phyloP scores from a whole-genome alignment of 53 echinoderm and acorn worm genomes.

The Astropecten irregularis region DNA sequence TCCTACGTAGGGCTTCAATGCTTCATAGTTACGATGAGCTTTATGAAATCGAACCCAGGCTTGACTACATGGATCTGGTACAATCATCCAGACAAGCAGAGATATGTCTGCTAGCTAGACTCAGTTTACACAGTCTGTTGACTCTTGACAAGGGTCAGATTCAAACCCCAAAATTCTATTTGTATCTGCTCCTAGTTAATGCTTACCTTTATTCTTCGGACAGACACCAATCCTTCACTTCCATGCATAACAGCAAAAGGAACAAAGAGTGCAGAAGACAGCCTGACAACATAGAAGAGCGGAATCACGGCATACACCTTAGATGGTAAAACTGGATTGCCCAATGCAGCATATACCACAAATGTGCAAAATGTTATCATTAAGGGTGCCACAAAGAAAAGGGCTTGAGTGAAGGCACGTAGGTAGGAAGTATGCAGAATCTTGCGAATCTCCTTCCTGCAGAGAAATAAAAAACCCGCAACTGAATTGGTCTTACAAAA shows the following conservation, averaged over 20 bases:
- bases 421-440: constrained; percentile 55
- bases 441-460: constrained; percentile 75
- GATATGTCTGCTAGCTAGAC: neutral
- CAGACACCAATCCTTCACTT: constrained; percentile 71
- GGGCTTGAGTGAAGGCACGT: constrained; percentile 72
- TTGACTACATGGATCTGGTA: neutral
- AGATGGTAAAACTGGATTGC: constrained; percentile 66
- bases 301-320: constrained; percentile 81
- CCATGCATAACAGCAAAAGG: constrained; percentile 72
- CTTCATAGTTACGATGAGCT: too few species aligned
- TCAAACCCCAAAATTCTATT: neutral
- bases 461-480: neutral
- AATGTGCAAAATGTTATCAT: constrained; percentile 76
- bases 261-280: constrained; percentile 65
- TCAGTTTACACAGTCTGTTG: neutral
- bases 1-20: too few species aligned
- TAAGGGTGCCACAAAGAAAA: constrained; percentile 63
- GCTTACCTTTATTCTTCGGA: constrained; percentile 79
- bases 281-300: constrained; percentile 73
- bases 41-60: neutral
- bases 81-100: neutral
- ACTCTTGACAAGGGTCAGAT: neutral
- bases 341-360: constrained; percentile 68
- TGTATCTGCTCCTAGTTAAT: neutral
- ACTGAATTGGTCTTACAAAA: neutral